Percentiles rank a stretch among this genome's conserved stretches.
Conservation (phyloP, 2,888 invertebrate genomes). For the Orchesellides sinensis region DNA sequence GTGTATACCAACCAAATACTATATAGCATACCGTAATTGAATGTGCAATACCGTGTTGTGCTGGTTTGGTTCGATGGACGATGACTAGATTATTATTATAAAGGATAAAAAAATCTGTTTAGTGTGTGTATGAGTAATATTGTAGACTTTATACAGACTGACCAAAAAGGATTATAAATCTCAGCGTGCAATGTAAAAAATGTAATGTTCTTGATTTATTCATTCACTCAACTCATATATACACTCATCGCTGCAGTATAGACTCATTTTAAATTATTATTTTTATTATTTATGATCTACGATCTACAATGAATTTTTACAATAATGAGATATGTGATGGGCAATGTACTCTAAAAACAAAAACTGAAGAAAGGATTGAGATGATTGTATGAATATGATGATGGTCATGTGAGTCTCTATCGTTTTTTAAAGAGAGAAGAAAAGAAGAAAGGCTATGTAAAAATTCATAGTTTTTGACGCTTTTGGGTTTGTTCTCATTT, state of each 20-base stretch:
- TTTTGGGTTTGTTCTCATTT: slow-evolving; percentile 4
- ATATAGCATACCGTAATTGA: not conserved
- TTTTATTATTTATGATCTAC: too few relatives aligned
- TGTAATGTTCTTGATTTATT: not conserved
- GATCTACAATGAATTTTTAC: not conserved
- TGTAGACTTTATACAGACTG: not conserved
- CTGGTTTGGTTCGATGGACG: slow-evolving; percentile 1
- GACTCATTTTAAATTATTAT: slow-evolving; percentile 28
- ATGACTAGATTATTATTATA: not conserved
- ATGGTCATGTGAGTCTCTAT: not conserved
- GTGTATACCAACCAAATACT: not conserved
- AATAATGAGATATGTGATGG: not conserved
- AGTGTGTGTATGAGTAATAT: too few relatives aligned
- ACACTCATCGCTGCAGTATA: not conserved
- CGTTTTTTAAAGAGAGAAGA: not conserved
- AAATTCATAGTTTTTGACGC: not conserved
- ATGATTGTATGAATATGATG: not conserved
- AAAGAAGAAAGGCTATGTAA: not conserved
- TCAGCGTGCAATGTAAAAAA: not conserved
- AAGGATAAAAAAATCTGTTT: not conserved
- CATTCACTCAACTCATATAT: not conserved
- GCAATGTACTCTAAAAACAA: slow-evolving; percentile 31
- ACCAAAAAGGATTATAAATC: not conserved
- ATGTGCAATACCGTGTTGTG: not conserved
- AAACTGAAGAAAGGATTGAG: not conserved